A percentile compares a stretch with the other conserved stretches of the same genome.
Evolutionary conservation across 2,888 invertebrate species (phyloP).

Genomic region (Hyposoter didymator): DNA sequence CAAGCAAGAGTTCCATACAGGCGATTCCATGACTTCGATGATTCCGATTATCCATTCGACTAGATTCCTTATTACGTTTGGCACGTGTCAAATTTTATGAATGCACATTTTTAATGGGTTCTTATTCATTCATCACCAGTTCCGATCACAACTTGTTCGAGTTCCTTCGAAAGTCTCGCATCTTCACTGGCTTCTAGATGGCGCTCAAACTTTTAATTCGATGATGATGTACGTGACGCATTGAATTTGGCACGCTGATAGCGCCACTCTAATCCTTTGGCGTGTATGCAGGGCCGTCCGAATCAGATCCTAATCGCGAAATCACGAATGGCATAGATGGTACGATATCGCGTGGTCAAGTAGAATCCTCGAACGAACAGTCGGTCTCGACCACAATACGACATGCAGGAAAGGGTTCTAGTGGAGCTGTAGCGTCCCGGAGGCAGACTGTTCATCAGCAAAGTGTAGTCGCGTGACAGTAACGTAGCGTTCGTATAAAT

Average conservation of each 20-base stretch:
- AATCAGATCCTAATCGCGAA: slow-evolving; percentile 4
- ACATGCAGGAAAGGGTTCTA: not conserved
- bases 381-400: not conserved
- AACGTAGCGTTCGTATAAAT: too few relatives aligned
- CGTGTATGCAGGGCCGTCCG: not conserved
- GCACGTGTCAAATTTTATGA: not conserved
- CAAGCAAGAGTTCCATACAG: not conserved
- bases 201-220: not conserved
- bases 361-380: not conserved
- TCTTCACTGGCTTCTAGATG: not conserved
- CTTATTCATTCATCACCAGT: not conserved
- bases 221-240: not conserved
- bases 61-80: not conserved
- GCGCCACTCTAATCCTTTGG: not conserved
- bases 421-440: not conserved
- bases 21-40: not conserved
- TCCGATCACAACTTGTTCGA: not conserved
- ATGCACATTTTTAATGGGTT: not conserved
- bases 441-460: not conserved
- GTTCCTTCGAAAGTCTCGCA: not conserved
- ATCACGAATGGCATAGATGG: not conserved
- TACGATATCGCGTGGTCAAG: slow-evolving; percentile 3
- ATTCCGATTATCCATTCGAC: not conserved
- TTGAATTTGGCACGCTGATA: not conserved
- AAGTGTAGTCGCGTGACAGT: not conserved